These are phyloP conservation scores for Mus caroli DNA, from an alignment of 2,797 vertebrate species.

Conservation along the genomic window DNA sequence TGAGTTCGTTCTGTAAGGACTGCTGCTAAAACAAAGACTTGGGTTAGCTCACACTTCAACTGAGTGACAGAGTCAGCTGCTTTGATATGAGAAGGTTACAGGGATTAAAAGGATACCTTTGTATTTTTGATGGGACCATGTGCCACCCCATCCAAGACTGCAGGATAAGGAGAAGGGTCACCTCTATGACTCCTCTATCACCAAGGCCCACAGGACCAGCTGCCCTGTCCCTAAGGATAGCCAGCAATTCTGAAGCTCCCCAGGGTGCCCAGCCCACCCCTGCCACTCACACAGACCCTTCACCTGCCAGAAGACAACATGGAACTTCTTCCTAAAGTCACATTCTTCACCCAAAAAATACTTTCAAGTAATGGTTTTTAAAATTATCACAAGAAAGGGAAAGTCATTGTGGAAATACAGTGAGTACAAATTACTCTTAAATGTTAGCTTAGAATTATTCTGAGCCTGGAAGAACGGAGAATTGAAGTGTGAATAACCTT, in stretches of 20 bases:
- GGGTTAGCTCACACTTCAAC: neutral
- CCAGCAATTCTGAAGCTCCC: neutral
- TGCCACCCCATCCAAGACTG: neutral
- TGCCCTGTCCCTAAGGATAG: neutral
- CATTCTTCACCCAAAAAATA: neutral
- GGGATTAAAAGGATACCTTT: neutral
- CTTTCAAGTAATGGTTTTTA: neutral
- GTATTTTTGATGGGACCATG: neutral
- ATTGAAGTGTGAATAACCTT: neutral
- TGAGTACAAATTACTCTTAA: neutral
- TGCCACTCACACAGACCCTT: neutral
- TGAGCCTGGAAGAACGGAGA: neutral
- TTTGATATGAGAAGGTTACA: neutral
- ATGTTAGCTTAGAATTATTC: neutral
- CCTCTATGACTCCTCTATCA: neutral
- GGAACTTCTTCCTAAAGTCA: neutral
- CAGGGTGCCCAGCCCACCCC: neutral
- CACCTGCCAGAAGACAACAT: neutral
- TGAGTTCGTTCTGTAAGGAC: conserved; percentile 10
- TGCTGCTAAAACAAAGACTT: conserved; percentile 2
- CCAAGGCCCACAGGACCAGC: neutral
- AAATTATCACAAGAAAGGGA: neutral
- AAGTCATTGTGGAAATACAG: neutral
- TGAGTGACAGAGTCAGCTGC: neutral
- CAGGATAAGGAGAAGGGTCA: neutral